phyloP scores from a whole-genome alignment of 2,888 invertebrate species.

The Oxystoma pomonae region DNA sequence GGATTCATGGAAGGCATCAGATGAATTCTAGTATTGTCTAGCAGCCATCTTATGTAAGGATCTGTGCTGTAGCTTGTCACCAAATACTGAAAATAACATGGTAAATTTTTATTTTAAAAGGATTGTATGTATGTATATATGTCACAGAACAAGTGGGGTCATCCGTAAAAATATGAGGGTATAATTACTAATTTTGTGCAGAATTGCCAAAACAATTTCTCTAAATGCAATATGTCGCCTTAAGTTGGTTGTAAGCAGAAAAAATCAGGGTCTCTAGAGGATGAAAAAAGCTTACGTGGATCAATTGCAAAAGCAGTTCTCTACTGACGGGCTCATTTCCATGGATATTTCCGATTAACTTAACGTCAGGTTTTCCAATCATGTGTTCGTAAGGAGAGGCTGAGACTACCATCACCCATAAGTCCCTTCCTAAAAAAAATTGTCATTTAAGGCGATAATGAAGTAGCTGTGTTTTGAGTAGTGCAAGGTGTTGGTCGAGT shows the following conservation, averaged over 20 bases:
- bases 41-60: conserved; percentile 81
- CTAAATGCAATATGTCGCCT: too few relatives aligned
- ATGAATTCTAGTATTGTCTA: conserved; percentile 95
- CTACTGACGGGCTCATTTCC: conserved; percentile 96
- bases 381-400: conserved; percentile 87
- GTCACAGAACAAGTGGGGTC: too few relatives aligned
- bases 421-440: conserved; percentile 66
- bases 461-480: too few relatives aligned
- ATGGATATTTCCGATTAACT: conserved; percentile 94
- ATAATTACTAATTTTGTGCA: too few relatives aligned
- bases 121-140: too few relatives aligned
- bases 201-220: too few relatives aligned
- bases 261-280: too few relatives aligned
- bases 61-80: conserved; percentile 79
- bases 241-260: too few relatives aligned
- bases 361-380: conserved; percentile 95
- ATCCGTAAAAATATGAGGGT: too few relatives aligned
- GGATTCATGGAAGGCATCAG: conserved; percentile 99
- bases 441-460: too few relatives aligned
- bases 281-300: conserved; percentile 66
- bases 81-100: conserved; percentile 69
- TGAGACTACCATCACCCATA: conserved; percentile 93
- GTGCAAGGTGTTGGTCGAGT: too few relatives aligned
- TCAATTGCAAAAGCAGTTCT: conserved; percentile 88
- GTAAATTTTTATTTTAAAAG: too few relatives aligned